A percentile compares a stretch with the other conserved stretches of the same genome.
Evolutionary conservation across 2,888 invertebrate genomes (phyloP).

Genomic region (Agrotis ipsilon): DNA sequence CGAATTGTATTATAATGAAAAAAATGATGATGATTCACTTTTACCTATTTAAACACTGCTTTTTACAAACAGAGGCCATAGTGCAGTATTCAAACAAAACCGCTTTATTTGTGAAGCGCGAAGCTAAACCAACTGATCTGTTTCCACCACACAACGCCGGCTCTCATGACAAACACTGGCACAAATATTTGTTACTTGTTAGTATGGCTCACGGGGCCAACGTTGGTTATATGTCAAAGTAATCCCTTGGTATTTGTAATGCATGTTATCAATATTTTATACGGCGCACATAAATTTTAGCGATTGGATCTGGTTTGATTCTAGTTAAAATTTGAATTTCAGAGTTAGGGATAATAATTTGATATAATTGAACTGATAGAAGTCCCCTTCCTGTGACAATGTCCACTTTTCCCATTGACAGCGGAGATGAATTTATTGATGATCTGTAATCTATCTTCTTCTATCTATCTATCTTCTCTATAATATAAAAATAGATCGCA

Average conservation of each 20-base stretch:
- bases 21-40: background rate
- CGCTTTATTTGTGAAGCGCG: slow-evolving; percentile 46
- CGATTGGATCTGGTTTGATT: slow-evolving; percentile 14
- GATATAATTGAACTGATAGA: background rate
- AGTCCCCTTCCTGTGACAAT: no score
- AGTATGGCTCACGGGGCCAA: slow-evolving; percentile 38
- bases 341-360: background rate
- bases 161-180: slow-evolving; percentile 55
- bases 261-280: slow-evolving; percentile 51
- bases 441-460: no score
- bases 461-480: no score
- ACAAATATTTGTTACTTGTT: slow-evolving; percentile 67
- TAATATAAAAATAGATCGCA: no score
- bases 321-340: slow-evolving; percentile 15
- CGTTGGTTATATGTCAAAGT: slow-evolving; percentile 46
- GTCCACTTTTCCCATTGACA: no score
- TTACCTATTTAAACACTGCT: background rate
- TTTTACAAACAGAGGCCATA: slow-evolving; percentile 17
- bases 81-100: slow-evolving; percentile 13
- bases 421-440: no score
- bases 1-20: no score
- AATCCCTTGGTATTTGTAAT: slow-evolving; percentile 53
- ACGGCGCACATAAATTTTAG: slow-evolving; percentile 32
- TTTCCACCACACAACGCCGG: slow-evolving; percentile 36
- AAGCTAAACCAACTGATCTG: slow-evolving; percentile 45